Base-by-base conservation (phyloP, 2,113 vertebrate species). In the Ptilorrhoa leucosticta region DNA sequence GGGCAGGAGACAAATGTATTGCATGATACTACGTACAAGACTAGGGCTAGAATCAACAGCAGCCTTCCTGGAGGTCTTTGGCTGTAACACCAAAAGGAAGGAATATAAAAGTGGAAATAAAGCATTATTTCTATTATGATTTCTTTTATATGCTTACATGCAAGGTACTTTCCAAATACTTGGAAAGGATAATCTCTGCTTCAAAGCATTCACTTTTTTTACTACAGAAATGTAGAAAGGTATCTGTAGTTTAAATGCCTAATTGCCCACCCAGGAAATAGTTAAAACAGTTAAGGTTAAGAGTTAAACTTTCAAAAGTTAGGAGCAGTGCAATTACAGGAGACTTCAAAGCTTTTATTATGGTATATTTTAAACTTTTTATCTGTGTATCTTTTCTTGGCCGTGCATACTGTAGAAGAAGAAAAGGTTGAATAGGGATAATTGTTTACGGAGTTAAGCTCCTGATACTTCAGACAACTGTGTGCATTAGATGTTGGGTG, bases 131-230 rank as follows among this genome's bases (percentile, higher is more conserved):
- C 12, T 87, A 1, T 53, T 82, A 39, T 7, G 9, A 72, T 76
- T 71, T 89, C 6, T 89, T 94, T 87, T 82, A 13, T 87, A 69
- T 6, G 1, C 14, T 85, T 71, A 24, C 4, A 27, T 56, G 60
- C 15, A 61, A 39, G 83, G 89, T 91, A 72, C 89, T 95, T 97
- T 95, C 91, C 84, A 85, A 75, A n/a, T 65, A 76, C 48, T 91
- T 93, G 45, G 75, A 87, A 94, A 87, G n/a, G 26, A 57, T 65
- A 57, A 85, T 71, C 15, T 40, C 9, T 71, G 31, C 80, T 94
- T 95, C 93, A 94, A 95, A 96, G 83, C 19, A 45, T 26, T 71
- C 2, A 8, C n/a, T 31, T 70, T 86, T 90, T 81, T 89, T 11
- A 40, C 11, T 81, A 39, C 14, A 39, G 26, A 87, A 95, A 87